Percentiles rank a stretch among this genome's conserved stretches.
These are phyloP conservation scores for Tetranychus urticae DNA, from an alignment of 1,140 invertebrate species.

Conservation along the genomic window DNA sequence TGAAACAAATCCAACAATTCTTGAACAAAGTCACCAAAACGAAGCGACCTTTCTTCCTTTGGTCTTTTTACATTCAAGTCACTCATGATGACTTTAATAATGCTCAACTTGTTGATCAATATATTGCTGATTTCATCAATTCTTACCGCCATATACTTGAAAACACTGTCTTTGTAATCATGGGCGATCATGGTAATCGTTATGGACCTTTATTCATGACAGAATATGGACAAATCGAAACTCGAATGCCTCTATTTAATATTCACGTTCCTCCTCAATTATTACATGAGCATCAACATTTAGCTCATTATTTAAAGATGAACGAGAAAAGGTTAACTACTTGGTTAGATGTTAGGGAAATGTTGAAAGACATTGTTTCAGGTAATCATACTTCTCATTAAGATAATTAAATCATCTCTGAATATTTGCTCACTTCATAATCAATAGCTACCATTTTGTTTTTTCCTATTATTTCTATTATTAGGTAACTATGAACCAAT, in stretches of 20 bases:
- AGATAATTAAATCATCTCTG: too few species aligned
- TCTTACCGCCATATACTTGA: not conserved
- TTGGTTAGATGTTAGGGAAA: constrained; percentile 16
- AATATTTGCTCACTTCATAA: too few species aligned
- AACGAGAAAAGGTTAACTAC: constrained; percentile 7
- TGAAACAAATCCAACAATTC: constrained; percentile 15
- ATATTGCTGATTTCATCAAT: constrained; percentile 5
- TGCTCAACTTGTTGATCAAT: constrained; percentile 5
- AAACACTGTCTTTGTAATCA: constrained; percentile 6
- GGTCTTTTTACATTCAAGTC: constrained; percentile 2
- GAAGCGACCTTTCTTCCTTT: constrained; percentile 12
- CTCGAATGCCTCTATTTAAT: constrained; percentile 17
- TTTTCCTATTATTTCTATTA: too few species aligned
- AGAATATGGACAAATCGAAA: constrained; percentile 16
- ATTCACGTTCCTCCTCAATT: constrained; percentile 14
- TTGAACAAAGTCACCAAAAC: constrained; percentile 11
- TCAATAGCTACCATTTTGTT: too few species aligned
- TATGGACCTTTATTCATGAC: constrained; percentile 13
- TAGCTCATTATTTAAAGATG: not conserved
- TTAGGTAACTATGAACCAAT: too few species aligned
- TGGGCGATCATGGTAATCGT: constrained; percentile 10
- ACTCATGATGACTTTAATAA: constrained; percentile 10
- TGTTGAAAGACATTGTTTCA: constrained; percentile 12
- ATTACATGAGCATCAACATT: constrained; percentile 9
- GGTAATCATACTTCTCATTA: constrained; percentile 3